These are phyloP conservation scores for Brenthis ino DNA, from an alignment of 2,888 invertebrate genomes.

Conservation along the genomic window DNA sequence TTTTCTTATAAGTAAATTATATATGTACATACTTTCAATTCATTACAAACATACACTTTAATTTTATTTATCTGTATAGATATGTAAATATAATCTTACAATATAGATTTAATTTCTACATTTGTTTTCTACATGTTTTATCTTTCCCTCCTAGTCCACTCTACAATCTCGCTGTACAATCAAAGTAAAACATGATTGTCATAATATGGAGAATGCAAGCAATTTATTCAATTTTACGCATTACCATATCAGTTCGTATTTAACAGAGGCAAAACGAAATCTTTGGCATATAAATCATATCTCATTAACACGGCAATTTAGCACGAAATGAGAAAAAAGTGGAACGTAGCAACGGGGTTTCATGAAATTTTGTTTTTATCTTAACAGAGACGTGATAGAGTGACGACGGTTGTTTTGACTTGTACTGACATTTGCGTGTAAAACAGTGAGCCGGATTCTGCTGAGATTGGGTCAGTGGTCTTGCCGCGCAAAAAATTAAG, in stretches of 20 bases:
- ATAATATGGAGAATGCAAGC: background rate
- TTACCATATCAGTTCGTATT: conserved; percentile 5
- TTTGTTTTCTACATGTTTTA: too few relatives aligned
- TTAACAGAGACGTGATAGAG: conserved; percentile 53
- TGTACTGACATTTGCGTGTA: conserved; percentile 70
- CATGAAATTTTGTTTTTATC: conserved; percentile 43
- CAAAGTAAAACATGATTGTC: background rate
- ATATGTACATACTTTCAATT: too few relatives aligned
- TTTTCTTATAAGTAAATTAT: too few relatives aligned
- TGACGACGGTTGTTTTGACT: conserved; percentile 80
- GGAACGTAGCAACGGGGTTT: conserved; percentile 46
- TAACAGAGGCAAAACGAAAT: conserved; percentile 30
- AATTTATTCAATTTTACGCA: conserved; percentile 12
- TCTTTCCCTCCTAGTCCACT: background rate
- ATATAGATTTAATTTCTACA: background rate
- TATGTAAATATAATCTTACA: background rate
- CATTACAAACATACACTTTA: too few relatives aligned
- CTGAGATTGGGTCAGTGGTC: conserved; percentile 28
- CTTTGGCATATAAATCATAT: conserved; percentile 53
- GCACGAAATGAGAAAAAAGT: conserved; percentile 55
- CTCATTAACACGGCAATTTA: conserved; percentile 62
- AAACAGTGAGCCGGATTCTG: conserved; percentile 36
- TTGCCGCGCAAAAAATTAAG: conserved; percentile 32
- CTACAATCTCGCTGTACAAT: background rate
- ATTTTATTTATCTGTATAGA: too few relatives aligned